Base-by-base conservation (phyloP, 2,797 vertebrate species). In the Huso huso region DNA sequence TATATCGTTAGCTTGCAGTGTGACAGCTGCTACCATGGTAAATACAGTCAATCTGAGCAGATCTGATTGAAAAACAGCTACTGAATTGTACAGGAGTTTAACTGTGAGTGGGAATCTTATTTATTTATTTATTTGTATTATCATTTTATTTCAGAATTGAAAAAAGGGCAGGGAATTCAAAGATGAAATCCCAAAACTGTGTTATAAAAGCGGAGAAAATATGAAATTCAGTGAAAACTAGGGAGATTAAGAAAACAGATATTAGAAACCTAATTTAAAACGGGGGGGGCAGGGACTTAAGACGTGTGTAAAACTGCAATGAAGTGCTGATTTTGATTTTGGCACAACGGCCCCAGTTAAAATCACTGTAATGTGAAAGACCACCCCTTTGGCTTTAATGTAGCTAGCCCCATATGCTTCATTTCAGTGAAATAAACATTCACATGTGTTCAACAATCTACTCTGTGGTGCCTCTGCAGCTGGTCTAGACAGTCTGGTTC, bases 371-470 rank as follows among this genome's bases (percentile, higher is more conserved):
- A 13, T 23, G 18, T 52, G 10, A 69, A 65, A 72, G 73, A 74
- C 78, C 77, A 69, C 75, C 77, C 71, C 71, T 77, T 79, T 80
- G 77, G 78, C 79, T 73, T 70, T 73, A 75, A 76, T 76, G 72
- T 71, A 78, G 71, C 81, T 76, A 60, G 59, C 74, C 69, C 72
- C 73, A 73, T 75, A 81, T 71, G 82, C 77, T 80, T 77, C 72
- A 75, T 78, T 83, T 82, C 80, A 80, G 69, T 82, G 77, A 69
- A 72, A 84, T 84, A 87, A 86, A 88, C 81, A 85, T 79, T 83
- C 75, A 79, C 82, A 86, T 85, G 77, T 82, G 86, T 73, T 81
- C 72, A 79, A 80, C 74, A 79, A 64, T 63, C 68, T 59, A 69
- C 74, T 10, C 59, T 57, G 78, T 49, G 70, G 72, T 67, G 73